Percentiles rank a stretch among this genome's conserved stretches.
These are phyloP conservation scores for Sebastes trivittatus DNA, from an alignment of 2,797 vertebrate species.

Conservation along the genomic window DNA sequence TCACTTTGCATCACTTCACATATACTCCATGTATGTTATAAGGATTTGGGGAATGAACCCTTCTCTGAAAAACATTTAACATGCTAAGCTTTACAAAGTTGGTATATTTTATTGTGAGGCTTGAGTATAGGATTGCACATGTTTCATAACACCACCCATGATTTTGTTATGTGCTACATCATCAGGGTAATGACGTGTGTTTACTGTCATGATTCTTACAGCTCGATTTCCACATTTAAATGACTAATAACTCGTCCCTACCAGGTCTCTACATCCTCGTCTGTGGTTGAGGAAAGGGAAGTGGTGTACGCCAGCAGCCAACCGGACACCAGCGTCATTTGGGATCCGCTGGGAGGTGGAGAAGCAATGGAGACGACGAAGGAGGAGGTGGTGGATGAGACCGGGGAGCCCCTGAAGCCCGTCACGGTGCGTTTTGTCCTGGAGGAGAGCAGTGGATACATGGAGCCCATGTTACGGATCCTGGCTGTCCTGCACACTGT, in stretches of 20 bases:
- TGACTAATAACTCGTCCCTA: background rate
- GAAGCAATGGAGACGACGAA: constrained; percentile 26
- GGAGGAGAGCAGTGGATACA: constrained; percentile 96
- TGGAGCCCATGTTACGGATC: constrained; percentile 93
- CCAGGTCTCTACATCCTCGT: constrained; percentile 93
- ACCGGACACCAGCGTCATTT: constrained; percentile 67
- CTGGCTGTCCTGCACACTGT: constrained; percentile 92
- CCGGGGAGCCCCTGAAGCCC: constrained; percentile 43
- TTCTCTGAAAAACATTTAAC: background rate
- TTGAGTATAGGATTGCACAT: background rate
- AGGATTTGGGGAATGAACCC: background rate
- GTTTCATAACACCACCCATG: background rate
- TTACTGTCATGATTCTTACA: too few species aligned
- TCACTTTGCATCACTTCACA: too few species aligned
- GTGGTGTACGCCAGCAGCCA: constrained; percentile 69
- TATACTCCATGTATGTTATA: too few species aligned
- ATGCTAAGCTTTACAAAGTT: background rate
- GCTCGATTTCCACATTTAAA: background rate
- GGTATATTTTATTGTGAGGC: background rate
- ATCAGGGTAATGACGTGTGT: background rate
- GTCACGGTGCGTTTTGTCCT: constrained; percentile 91
- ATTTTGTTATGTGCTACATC: background rate
- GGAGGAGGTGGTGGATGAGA: constrained; percentile 37
- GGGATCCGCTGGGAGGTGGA: constrained; percentile 73
- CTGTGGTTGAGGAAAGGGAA: constrained; percentile 88